These are phyloP conservation scores for Diloba caeruleocephala DNA, from an alignment of 2,888 invertebrate genomes.

Conservation along the genomic window DNA sequence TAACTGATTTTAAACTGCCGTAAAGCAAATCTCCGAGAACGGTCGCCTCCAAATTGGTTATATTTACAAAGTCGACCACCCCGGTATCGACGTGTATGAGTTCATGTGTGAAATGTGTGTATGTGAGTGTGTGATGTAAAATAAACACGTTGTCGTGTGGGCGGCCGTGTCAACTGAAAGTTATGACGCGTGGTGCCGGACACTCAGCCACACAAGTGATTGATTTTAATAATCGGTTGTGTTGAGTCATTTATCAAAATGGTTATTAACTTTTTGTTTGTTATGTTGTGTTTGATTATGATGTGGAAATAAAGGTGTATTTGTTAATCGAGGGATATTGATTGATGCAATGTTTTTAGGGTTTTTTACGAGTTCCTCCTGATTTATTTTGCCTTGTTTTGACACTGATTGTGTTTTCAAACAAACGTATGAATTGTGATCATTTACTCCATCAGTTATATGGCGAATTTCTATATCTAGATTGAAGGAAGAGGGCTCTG, in stretches of 20 bases:
- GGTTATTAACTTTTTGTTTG: conserved; percentile 34
- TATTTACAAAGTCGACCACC: conserved; percentile 53
- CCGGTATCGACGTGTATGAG: conserved; percentile 9
- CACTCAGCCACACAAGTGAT: conserved; percentile 41
- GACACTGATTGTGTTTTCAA: too few relatives aligned
- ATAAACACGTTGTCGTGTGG: conserved; percentile 45
- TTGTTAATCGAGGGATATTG: conserved; percentile 30
- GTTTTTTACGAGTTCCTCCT: neutral
- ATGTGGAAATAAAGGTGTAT: conserved; percentile 23
- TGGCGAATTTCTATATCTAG: too few relatives aligned
- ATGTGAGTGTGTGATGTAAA: conserved; percentile 22
- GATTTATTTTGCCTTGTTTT: neutral
- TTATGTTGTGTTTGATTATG: conserved; percentile 24
- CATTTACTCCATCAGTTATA: too few relatives aligned
- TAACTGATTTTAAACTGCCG: conserved; percentile 15
- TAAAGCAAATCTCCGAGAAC: conserved; percentile 37
- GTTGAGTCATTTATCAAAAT: conserved; percentile 38
- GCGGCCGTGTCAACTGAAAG: conserved; percentile 57
- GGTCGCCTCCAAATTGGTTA: conserved; percentile 47
- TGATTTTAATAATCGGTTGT: conserved; percentile 45
- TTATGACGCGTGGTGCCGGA: conserved; percentile 55
- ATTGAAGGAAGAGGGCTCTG: too few relatives aligned
- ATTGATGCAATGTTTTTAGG: conserved; percentile 22
- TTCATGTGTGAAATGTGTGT: conserved; percentile 1
- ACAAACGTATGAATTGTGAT: too few relatives aligned